Percentiles rank a stretch among this genome's conserved stretches.
phyloP scores from a whole-genome alignment of 2,113 vertebrate genomes.

The Anguilla rostrata region DNA sequence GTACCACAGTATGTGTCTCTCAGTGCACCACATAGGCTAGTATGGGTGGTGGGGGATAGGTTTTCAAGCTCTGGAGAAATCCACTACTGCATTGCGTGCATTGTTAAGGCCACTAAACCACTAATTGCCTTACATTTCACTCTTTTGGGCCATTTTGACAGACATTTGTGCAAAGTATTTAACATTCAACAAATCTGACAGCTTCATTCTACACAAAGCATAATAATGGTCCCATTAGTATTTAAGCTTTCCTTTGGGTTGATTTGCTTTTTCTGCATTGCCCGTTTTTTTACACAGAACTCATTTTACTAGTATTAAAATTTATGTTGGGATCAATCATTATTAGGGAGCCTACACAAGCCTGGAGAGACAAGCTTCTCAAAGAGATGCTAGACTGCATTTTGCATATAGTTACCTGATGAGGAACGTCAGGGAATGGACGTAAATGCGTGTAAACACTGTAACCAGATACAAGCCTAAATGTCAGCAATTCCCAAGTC shows the following conservation, averaged over 20 bases:
- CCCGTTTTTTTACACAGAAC: background rate
- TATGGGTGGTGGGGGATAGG: no score
- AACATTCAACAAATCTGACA: background rate
- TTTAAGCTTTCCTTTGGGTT: background rate
- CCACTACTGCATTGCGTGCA: background rate
- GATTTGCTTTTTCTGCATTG: background rate
- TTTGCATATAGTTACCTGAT: background rate
- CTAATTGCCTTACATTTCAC: background rate
- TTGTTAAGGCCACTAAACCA: background rate
- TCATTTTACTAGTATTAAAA: background rate
- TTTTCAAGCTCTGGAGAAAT: background rate
- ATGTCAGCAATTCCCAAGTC: no score
- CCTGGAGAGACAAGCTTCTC: background rate
- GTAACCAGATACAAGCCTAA: no score
- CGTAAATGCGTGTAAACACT: background rate
- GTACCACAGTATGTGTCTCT: background rate
- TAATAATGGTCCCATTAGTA: background rate
- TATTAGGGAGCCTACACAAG: background rate
- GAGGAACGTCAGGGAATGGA: background rate
- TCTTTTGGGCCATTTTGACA: background rate
- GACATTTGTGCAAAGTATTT: background rate
- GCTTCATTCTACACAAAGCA: background rate
- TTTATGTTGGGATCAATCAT: background rate
- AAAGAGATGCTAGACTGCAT: background rate
- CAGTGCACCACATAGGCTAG: background rate